A percentile compares a stretch with the other conserved stretches of the same genome.
These are phyloP conservation scores for Sebastiscus albofasciatus DNA, from an alignment of 2,797 vertebrate genomes.

Conservation along the genomic window DNA sequence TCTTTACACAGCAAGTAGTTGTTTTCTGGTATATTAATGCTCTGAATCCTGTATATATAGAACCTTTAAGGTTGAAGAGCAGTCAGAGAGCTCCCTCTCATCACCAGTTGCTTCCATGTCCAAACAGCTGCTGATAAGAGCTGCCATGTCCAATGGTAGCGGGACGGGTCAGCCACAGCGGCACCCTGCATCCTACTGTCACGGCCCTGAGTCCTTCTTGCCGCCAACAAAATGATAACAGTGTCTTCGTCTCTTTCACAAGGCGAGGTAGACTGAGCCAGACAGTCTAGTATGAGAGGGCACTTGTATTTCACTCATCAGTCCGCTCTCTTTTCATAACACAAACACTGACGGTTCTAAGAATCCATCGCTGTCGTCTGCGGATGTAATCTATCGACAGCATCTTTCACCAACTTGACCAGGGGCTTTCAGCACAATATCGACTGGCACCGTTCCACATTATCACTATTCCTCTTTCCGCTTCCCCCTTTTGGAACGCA, in stretches of 20 bases:
- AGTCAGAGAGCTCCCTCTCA: not conserved
- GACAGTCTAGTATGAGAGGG: not conserved
- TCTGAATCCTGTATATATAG: no score
- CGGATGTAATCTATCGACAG: slow-evolving; percentile 39
- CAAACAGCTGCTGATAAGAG: slow-evolving; percentile 8
- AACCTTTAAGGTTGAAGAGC: no score
- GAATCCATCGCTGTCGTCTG: slow-evolving; percentile 43
- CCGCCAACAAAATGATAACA: slow-evolving; percentile 4
- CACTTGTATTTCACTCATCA: slow-evolving; percentile 19
- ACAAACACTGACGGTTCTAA: slow-evolving; percentile 22
- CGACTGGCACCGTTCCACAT: slow-evolving; percentile 45
- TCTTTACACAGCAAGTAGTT: no score
- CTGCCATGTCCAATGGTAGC: not conserved
- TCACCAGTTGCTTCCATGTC: not conserved
- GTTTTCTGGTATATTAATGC: no score
- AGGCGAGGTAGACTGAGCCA: slow-evolving; percentile 7
- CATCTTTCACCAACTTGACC: slow-evolving; percentile 53
- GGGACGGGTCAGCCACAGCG: not conserved
- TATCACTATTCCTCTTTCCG: slow-evolving; percentile 19
- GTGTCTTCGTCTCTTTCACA: slow-evolving; percentile 21
- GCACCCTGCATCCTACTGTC: not conserved
- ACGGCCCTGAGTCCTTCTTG: not conserved
- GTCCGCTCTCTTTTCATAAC: not conserved
- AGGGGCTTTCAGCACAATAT: slow-evolving; percentile 58
- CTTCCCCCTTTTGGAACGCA: slow-evolving; percentile 19